These are phyloP conservation scores for Sesia apiformis DNA, from an alignment of 2,888 invertebrate genomes.

Conservation along the genomic window DNA sequence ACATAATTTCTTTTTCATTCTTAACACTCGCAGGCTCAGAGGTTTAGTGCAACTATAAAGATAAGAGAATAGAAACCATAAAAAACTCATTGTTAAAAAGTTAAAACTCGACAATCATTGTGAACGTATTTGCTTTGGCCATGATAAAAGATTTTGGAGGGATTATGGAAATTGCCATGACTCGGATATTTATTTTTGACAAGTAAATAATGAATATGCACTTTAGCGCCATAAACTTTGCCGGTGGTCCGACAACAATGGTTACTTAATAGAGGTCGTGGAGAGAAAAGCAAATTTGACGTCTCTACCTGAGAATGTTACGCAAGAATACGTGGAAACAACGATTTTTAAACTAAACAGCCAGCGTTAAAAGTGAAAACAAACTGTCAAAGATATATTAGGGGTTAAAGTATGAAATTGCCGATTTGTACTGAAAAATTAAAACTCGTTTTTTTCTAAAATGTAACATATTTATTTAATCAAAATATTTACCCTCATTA, in stretches of 20 bases:
- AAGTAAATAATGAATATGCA: slow-evolving; percentile 39
- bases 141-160: slow-evolving; percentile 8
- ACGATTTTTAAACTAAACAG: background rate
- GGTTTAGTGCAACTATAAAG: too few species aligned
- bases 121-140: slow-evolving; percentile 9
- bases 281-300: slow-evolving; percentile 15
- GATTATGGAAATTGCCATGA: slow-evolving; percentile 41
- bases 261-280: background rate
- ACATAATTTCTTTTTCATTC: too few species aligned
- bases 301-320: slow-evolving; percentile 20
- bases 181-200: slow-evolving; percentile 25
- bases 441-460: too few species aligned
- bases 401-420: too few species aligned
- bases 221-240: slow-evolving; percentile 24
- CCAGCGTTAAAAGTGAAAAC: too few species aligned
- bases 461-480: too few species aligned
- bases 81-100: slow-evolving; percentile 9
- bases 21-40: too few species aligned
- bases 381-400: too few species aligned
- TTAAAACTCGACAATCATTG: slow-evolving; percentile 11
- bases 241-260: slow-evolving; percentile 28
- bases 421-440: too few species aligned
- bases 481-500: too few species aligned
- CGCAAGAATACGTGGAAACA: slow-evolving; percentile 10
- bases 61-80: background rate